Conservation (phyloP, 2,113 vertebrate genomes). For the Hucho hucho region DNA sequence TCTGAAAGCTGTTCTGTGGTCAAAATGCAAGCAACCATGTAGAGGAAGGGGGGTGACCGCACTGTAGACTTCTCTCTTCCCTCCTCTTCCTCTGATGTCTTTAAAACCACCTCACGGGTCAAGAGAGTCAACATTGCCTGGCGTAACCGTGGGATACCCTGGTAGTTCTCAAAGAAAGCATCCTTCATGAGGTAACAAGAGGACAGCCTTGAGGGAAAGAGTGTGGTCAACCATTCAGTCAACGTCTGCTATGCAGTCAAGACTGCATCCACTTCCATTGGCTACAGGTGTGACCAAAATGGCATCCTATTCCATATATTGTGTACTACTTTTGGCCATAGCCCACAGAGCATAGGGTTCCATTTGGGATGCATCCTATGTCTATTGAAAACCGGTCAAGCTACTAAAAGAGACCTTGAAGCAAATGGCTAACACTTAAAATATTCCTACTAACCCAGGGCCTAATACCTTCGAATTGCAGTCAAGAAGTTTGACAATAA, state of each 20-base stretch:
- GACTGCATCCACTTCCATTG: constrained; percentile 21
- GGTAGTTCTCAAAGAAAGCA: constrained; percentile 23
- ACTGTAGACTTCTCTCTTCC: neutral
- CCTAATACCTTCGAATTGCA: constrained; percentile 23
- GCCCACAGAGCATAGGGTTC: too few species aligned
- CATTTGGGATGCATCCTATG: neutral
- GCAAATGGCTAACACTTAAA: constrained; percentile 45
- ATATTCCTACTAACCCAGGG: constrained; percentile 1
- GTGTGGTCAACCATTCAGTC: constrained; percentile 23
- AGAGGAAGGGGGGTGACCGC: neutral
- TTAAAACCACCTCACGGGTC: constrained; percentile 22
- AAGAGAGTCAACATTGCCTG: neutral
- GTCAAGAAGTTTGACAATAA: constrained; percentile 4
- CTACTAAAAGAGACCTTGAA: neutral
- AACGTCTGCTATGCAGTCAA: constrained; percentile 20
- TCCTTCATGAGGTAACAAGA: constrained; percentile 37
- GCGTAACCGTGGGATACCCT: neutral
- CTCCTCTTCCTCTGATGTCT: neutral
- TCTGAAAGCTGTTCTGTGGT: neutral
- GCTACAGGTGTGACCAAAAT: neutral
- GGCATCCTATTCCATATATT: too few species aligned
- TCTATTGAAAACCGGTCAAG: constrained; percentile 33
- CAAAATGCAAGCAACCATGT: constrained; percentile 13
- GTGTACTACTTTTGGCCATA: too few species aligned
- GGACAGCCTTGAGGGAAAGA: constrained; percentile 23